Evolutionary conservation across 1,140 invertebrate species (phyloP).

Genomic region (Oscheius sp.): DNA sequence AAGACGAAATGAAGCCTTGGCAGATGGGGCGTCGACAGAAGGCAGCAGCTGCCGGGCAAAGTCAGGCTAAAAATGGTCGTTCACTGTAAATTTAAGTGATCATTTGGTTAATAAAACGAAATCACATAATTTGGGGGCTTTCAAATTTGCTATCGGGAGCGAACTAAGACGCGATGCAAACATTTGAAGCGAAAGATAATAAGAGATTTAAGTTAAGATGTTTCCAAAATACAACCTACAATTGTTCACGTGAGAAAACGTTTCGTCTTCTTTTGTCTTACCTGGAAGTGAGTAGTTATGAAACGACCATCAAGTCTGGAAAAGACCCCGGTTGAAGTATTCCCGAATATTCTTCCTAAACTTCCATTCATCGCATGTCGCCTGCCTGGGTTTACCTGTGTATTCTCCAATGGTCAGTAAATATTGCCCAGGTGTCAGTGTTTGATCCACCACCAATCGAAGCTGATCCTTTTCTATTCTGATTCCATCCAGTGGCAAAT

Average conservation of each 20-base stretch:
- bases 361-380: background rate
- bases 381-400: background rate
- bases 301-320: slow-evolving; percentile 1
- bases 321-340: slow-evolving; percentile 9
- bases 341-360: background rate
- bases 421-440: slow-evolving; percentile 17
- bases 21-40: slow-evolving; percentile 23
- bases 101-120: background rate
- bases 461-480: background rate
- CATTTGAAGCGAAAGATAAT: too few relatives aligned
- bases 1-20: slow-evolving; percentile 25
- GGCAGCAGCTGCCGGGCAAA: slow-evolving; percentile 25
- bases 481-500: background rate
- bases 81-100: background rate
- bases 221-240: too few relatives aligned
- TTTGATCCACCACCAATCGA: slow-evolving; percentile 6
- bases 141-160: too few relatives aligned
- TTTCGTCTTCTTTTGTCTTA: background rate
- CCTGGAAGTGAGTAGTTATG: slow-evolving; percentile 15
- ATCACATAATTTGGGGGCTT: background rate
- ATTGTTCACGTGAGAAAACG: too few relatives aligned
- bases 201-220: too few relatives aligned
- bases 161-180: too few relatives aligned
- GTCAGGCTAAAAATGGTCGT: slow-evolving; percentile 25
- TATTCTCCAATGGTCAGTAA: slow-evolving; percentile 28